Base-by-base conservation (phyloP, 92 coral and sea anemone species). In the Phymanthus crucifer region DNA sequence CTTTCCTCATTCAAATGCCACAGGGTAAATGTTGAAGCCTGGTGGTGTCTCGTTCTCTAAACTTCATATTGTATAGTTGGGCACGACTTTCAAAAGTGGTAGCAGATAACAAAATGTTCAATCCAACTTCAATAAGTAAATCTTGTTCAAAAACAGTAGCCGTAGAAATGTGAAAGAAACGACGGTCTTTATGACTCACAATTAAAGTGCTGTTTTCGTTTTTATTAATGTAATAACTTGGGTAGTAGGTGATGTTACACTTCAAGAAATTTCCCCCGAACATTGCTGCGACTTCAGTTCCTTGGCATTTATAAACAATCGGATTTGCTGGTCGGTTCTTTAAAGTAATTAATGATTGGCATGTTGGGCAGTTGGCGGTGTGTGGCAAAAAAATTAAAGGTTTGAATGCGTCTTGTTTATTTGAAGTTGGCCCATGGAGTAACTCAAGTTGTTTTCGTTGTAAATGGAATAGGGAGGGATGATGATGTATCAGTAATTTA, bases 381-480 rank as follows among this genome's bases (percentile, higher is more conserved):
- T 29, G 37, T 33, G 75, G 75, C 23, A 71, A 71, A 23, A 71
- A 71, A 32, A 71, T 35, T 35, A 71, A 32, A 33, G 75, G 75
- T 35, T 71, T 71, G 40, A 66, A 66, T 29, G 71, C 75, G 75
- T 71, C 48, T 34, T 66, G 35, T 66, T 71, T 71, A 32, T 23
- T 71, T 35, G 75, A 29, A n/a, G 47, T 37, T 31, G 75, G 75
- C 52, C 75, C 75, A 71, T 71, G 52, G 36, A 71, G 75, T 24
- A 71, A 2, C 29, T 23, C 37, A 4, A 12, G 45, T 40, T 32
- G 75, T 32, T 40, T 37, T 24, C 29, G 27, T 40, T 40, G 32
- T n/a, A 32, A 40, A 35, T 35, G 52, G 8, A 71, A 71, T 32
- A 66, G 40, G 71, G 71, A 66, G 36, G 71, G 71, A 66, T 29